Evolutionary conservation across 2,888 invertebrate species (phyloP).

Genomic region (Drosophila kuntzei): DNA sequence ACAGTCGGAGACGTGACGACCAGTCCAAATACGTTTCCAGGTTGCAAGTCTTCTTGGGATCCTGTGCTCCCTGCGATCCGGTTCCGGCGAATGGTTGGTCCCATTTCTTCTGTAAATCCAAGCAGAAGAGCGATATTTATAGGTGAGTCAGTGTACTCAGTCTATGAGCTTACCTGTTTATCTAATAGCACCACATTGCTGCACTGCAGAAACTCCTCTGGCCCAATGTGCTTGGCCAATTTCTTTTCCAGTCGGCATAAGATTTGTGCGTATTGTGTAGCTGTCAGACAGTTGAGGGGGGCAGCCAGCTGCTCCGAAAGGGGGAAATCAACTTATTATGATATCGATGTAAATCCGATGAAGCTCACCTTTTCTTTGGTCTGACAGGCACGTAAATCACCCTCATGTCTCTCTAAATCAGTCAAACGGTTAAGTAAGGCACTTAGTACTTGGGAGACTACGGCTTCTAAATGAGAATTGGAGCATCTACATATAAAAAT

Average conservation of each 20-base stretch:
- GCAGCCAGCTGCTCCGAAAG: slow-evolving; percentile 29
- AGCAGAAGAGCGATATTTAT: slow-evolving; percentile 24
- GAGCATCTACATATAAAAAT: slow-evolving; percentile 76
- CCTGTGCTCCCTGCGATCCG: slow-evolving; percentile 61
- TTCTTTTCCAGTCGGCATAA: slow-evolving; percentile 85
- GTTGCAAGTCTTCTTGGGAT: slow-evolving; percentile 85
- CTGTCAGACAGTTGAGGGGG: slow-evolving; percentile 80
- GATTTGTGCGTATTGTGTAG: slow-evolving; percentile 85
- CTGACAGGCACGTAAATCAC: slow-evolving; percentile 85
- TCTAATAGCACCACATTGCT: slow-evolving; percentile 84
- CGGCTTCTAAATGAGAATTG: slow-evolving; percentile 84
- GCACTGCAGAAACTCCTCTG: slow-evolving; percentile 85
- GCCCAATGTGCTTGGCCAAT: slow-evolving; percentile 85
- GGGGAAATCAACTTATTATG: background rate
- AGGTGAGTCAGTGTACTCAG: background rate
- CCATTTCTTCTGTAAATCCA: slow-evolving; percentile 43
- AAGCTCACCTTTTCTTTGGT: slow-evolving; percentile 83
- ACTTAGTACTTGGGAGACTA: slow-evolving; percentile 86
- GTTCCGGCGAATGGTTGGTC: slow-evolving; percentile 80
- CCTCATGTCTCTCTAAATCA: slow-evolving; percentile 85
- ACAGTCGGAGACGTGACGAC: slow-evolving; percentile 85
- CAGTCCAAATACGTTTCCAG: slow-evolving; percentile 85
- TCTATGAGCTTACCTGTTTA: slow-evolving; percentile 79
- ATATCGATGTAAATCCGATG: background rate
- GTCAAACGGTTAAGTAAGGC: slow-evolving; percentile 86